Conservation (phyloP, 2,113 vertebrate genomes). For the Tragelaphus imberbis region DNA sequence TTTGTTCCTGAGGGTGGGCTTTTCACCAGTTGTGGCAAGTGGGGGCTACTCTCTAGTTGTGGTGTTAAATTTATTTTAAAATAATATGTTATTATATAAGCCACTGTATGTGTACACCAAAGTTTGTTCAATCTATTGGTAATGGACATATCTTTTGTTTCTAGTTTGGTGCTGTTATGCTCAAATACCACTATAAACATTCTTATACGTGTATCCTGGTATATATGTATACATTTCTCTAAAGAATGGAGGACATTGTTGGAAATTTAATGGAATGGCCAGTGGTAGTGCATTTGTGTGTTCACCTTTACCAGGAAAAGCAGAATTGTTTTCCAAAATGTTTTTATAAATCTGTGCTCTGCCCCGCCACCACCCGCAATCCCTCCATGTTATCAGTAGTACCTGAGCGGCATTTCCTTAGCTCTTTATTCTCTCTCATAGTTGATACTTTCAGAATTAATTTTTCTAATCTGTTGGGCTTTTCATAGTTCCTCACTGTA, state of each 20-base stretch:
- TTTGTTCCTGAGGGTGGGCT: neutral
- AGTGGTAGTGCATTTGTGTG: neutral
- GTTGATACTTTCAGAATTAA: neutral
- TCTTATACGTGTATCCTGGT: neutral
- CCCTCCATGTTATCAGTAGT: neutral
- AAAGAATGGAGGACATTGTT: neutral
- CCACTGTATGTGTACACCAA: neutral
- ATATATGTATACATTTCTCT: neutral
- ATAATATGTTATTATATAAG: neutral
- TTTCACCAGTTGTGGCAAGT: neutral
- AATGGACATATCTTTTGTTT: neutral
- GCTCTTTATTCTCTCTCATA: neutral
- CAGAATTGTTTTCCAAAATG: neutral
- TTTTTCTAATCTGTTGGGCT: neutral
- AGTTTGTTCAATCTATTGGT: neutral
- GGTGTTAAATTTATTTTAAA: neutral
- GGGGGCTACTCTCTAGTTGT: neutral
- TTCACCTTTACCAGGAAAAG: neutral
- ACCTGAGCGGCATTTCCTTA: neutral
- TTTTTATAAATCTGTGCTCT: neutral
- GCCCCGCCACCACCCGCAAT: no score
- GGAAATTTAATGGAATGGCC: neutral
- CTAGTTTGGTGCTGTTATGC: neutral
- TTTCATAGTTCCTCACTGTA: neutral
- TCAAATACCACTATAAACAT: neutral